Evolutionary conservation across 2,113 vertebrate species (phyloP), one percentile per base, ranked within the genome.

Genomic region (Pipa parva): DNA sequence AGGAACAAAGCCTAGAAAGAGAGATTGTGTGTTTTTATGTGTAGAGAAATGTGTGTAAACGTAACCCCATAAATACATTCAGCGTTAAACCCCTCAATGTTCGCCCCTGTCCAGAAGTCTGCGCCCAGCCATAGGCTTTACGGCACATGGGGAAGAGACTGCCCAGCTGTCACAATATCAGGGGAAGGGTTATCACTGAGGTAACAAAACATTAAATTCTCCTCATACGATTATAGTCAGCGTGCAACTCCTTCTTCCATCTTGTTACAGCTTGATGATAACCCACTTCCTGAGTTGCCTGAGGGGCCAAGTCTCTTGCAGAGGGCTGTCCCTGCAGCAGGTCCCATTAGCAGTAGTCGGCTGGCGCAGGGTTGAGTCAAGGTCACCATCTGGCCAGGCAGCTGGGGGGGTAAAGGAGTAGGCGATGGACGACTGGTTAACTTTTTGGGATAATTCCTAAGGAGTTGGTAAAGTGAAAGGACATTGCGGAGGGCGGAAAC

Each of bases 31-130:
- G 9, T 15, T 33, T 39, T 45, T 24, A 22, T 17, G 20, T 67
- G 18, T 55, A 27, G 57, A 22, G 57, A 21, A 29, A 39, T 66
- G 57, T 60, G 59, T 59, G 51, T 57, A 68, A 59, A 68, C 36
- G 54, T 60, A 70, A 70, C 49, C 66, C 58, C 66, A 61, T 70
- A 54, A 70, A 70, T 70, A 70, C 66, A 70, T 70, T 70, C 66
- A 70, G 58, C 58, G 45, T 54, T 70, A 54, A 61, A 61, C 42
- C 49, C 66, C 58, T 31, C 39, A 2, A 13, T 42, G 3, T 42
- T 39, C 3, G 25, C 60, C 28, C 48, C 48, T 42, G 66, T 58
- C 58, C 28, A 49, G 42, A 61, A 27, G 54, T 57, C 57, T 54
- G 20, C 66, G 29, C 48, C 1, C 39, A n/a, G 13, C 39, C 5